Evolutionary conservation across 2,113 vertebrate genomes (phyloP).

Genomic region (Procavia capensis): DNA sequence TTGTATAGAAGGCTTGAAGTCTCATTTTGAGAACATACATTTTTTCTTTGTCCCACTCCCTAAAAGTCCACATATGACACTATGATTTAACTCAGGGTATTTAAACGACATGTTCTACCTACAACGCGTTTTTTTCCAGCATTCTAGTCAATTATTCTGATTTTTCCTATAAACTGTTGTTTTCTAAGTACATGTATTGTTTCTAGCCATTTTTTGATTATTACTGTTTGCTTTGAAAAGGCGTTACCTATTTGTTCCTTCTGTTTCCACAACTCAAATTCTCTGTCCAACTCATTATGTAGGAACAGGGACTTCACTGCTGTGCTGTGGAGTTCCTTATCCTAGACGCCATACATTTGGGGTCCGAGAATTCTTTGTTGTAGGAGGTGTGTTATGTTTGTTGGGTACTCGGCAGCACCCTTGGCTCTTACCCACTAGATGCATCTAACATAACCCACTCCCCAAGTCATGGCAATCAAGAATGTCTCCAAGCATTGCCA

Average conservation of each 20-base stretch:
- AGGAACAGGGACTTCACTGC: not conserved
- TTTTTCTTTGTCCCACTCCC: not conserved
- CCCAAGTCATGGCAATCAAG: not conserved
- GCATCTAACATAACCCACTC: not conserved
- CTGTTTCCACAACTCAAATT: not conserved
- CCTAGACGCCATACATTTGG: not conserved
- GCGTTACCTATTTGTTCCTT: not conserved
- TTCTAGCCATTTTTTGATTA: not conserved
- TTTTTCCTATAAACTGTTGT: not conserved
- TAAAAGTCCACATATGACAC: not conserved
- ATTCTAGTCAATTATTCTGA: not conserved
- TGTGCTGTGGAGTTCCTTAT: not conserved
- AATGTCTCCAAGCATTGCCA: not conserved
- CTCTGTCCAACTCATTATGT: not conserved
- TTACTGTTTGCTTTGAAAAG: not conserved
- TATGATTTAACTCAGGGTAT: not conserved
- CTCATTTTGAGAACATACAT: not conserved
- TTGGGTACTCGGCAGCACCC: not conserved
- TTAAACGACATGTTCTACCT: not conserved
- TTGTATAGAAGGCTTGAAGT: not conserved
- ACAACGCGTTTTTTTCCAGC: not conserved
- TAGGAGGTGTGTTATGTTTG: fast-evolving
- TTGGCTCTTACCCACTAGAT: no score
- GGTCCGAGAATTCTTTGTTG: not conserved
- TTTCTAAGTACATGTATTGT: not conserved